Conservation (phyloP, 2,113 vertebrate genomes). For the Dipodomys stephensi region DNA sequence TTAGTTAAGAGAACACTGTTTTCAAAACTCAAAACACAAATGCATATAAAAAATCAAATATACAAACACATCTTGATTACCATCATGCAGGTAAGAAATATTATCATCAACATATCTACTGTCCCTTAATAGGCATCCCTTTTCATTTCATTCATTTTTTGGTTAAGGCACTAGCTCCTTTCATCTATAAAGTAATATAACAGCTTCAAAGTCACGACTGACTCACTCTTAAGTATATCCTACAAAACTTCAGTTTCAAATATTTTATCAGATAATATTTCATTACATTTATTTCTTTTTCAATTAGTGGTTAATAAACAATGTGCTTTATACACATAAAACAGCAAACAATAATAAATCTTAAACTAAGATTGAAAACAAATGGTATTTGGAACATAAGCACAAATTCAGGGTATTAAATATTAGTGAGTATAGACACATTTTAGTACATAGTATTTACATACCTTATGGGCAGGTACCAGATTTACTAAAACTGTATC, state of each 20-base stretch:
- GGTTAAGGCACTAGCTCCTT: not conserved
- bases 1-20: not conserved
- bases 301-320: not conserved
- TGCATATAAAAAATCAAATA: not conserved
- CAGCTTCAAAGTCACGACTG: not conserved
- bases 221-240: conserved; percentile 21
- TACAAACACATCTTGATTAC: not conserved
- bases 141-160: not conserved
- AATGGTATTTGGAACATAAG: conserved; percentile 16
- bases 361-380: conserved; percentile 26
- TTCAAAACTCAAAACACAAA: conserved; percentile 33
- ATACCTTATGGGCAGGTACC: conserved; percentile 98
- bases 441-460: conserved; percentile 29
- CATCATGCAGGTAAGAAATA: not conserved
- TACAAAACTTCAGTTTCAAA: not conserved
- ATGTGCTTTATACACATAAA: conserved; percentile 12
- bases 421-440: not conserved
- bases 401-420: not conserved
- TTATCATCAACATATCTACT: not conserved
- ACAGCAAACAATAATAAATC: not conserved
- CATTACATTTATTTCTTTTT: not conserved
- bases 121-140: not conserved
- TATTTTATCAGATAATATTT: conserved; percentile 26
- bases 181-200: not conserved
- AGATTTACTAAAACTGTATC: conserved; percentile 98